Evolutionary conservation across 2,888 invertebrate genomes (phyloP).

Genomic region (Petrolisthes manimaculis): DNA sequence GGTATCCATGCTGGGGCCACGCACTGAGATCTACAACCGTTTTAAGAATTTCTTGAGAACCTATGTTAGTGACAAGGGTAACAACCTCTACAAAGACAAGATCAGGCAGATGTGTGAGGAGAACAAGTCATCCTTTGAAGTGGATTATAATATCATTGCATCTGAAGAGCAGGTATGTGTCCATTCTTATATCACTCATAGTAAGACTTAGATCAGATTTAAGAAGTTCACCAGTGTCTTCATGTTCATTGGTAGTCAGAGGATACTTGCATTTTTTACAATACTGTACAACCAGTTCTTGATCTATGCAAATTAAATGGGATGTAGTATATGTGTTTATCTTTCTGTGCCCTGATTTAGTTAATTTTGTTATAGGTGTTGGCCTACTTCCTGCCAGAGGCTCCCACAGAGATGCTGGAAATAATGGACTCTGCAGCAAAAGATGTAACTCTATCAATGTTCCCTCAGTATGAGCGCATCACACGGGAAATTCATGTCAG

Average conservation of each 20-base stretch:
- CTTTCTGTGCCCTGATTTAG: background rate
- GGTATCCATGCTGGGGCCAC: conserved; percentile 95
- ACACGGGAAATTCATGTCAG: conserved; percentile 94
- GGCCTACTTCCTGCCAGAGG: conserved; percentile 97
- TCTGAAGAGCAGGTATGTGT: conserved; percentile 80
- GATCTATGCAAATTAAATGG: too few species aligned
- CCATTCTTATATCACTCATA: too few species aligned
- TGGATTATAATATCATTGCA: conserved; percentile 93
- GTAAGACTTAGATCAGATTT: background rate
- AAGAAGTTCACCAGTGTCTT: background rate
- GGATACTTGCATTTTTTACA: too few species aligned
- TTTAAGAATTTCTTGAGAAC: conserved; percentile 92
- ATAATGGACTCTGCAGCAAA: conserved; percentile 96
- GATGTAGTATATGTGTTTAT: background rate
- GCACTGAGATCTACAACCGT: conserved; percentile 94
- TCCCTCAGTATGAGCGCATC: conserved; percentile 95
- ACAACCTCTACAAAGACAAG: conserved; percentile 90
- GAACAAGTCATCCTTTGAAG: conserved; percentile 84
- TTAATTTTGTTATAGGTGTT: conserved; percentile 75
- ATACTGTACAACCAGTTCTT: too few species aligned
- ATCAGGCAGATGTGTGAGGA: conserved; percentile 94
- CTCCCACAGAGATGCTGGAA: conserved; percentile 95
- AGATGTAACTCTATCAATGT: conserved; percentile 90
- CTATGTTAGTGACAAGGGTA: conserved; percentile 86
- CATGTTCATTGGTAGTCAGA: background rate